Percentiles rank a stretch among this genome's conserved stretches.
Conservation (phyloP, 2,888 invertebrate species). For the Scaptomyza reducta region DNA sequence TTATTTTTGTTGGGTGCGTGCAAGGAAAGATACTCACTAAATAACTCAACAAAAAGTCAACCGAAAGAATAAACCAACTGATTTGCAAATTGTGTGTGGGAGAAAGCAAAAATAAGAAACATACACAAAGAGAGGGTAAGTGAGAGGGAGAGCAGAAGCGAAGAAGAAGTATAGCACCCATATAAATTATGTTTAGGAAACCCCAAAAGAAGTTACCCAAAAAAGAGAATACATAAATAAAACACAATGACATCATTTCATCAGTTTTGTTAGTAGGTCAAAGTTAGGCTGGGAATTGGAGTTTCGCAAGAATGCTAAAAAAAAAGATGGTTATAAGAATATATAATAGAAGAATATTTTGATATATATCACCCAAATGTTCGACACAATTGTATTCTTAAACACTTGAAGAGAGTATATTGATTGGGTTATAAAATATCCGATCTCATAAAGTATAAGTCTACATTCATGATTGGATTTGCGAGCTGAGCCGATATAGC, state of each 20-base stretch:
- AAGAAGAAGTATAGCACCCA: conserved; percentile 47
- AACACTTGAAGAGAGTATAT: too few relatives aligned
- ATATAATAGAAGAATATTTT: too few relatives aligned
- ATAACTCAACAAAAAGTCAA: conserved; percentile 71
- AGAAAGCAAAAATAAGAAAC: conserved; percentile 7
- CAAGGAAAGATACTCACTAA: conserved; percentile 77
- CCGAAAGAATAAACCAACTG: conserved; percentile 70
- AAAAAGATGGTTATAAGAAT: neutral
- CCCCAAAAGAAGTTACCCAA: conserved; percentile 59
- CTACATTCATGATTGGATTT: too few relatives aligned
- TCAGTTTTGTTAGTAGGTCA: conserved; percentile 33
- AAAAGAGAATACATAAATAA: conserved; percentile 19
- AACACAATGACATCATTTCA: conserved; percentile 57
- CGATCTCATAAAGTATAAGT: too few relatives aligned
- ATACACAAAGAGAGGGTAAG: conserved; percentile 3
- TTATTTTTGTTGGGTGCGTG: conserved; percentile 62
- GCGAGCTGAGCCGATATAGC: too few relatives aligned
- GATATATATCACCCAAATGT: too few relatives aligned
- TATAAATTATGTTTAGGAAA: conserved; percentile 73
- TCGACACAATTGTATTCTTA: too few relatives aligned
- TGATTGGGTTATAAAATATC: too few relatives aligned
- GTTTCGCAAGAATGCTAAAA: conserved; percentile 1
- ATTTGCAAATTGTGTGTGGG: conserved; percentile 71
- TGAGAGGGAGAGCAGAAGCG: conserved; percentile 15
- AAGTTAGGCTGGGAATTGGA: conserved; percentile 27